Conservation (phyloP, 2,888 invertebrate genomes). For the Psococerastis gibbosa region DNA sequence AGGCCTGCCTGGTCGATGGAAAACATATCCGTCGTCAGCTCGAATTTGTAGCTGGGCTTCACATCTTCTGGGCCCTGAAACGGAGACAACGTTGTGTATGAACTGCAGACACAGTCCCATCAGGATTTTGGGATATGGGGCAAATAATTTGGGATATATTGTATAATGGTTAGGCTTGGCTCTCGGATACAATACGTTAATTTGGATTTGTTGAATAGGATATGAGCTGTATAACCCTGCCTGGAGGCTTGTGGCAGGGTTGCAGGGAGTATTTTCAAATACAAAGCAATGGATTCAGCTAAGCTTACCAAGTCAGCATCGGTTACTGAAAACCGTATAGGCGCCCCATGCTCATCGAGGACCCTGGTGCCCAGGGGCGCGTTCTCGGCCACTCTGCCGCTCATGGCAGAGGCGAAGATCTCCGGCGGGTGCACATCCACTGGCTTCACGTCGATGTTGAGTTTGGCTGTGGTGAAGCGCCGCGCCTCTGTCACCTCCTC, state of each 20-base stretch:
- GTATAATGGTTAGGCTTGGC: no score
- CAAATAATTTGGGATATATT: no score
- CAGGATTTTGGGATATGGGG: no score
- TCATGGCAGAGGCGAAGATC: slow-evolving; percentile 46
- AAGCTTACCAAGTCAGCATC: slow-evolving; percentile 67
- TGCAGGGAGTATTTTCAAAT: no score
- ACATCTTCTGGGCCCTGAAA: slow-evolving; percentile 60
- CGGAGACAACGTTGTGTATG: no score
- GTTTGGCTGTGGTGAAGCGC: slow-evolving; percentile 63
- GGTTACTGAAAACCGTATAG: slow-evolving; percentile 53
- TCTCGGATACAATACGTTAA: no score
- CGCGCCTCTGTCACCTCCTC: slow-evolving; percentile 63
- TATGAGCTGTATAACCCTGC: no score
- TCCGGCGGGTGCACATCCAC: slow-evolving; percentile 74
- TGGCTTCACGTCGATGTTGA: slow-evolving; percentile 63
- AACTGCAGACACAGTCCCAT: no score
- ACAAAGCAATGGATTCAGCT: neutral
- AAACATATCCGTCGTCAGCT: slow-evolving; percentile 69
- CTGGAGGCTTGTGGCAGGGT: no score
- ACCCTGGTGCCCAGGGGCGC: slow-evolving; percentile 69
- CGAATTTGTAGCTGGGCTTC: slow-evolving; percentile 60
- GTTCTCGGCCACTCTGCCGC: slow-evolving; percentile 70
- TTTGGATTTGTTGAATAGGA: no score
- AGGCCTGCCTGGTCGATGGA: slow-evolving; percentile 51
- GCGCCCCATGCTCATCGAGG: slow-evolving; percentile 39